Base-by-base conservation (phyloP, 2,113 vertebrate genomes). In the Neofelis nebulosa region DNA sequence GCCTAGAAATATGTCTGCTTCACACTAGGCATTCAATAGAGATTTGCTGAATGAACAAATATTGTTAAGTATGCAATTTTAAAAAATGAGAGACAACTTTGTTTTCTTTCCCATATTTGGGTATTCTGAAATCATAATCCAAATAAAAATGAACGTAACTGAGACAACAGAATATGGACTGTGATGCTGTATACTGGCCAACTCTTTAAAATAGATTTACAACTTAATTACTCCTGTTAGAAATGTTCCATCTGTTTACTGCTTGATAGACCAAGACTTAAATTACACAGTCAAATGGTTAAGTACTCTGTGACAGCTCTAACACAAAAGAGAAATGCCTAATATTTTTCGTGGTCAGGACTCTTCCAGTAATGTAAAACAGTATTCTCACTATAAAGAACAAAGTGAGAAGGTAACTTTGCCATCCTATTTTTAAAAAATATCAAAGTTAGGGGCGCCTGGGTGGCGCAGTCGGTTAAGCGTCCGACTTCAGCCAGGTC, bases 161-260 rank as follows among this genome's bases (percentile, higher is more conserved):
- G 23, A 86, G 21, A 1, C 12, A 95, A 92, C 0, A 12, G 92
- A 96, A 74, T 38, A 78, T 7, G 38, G 15, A 89, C 45, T 55
- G 71, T 31, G 41, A 85, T 55, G 71, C 69, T 86, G 33, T 50
- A 68, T 71, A 55, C 11, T 80, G 87, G 21, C 36, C 0, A 92
- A 95, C 91, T 96, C 93, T 85, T 97, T 63, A 97, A 97, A 52
- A 27, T 0, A 83, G 84, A 96, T 98, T 97, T 97, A 95, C 61
- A 95, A 9, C 33, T 98, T 98, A 96, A 96, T 96, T 95, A 97
- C 78, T 90, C 1, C 74, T 65, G 89, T 97, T 96, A 91, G 86
- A 96, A 71, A 94, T 11, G 81, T 97, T 97, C 97, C 98, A 95
- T 98, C 97, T 97, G 93, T n/a, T 95, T 76, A 27, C 10, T 76